Percentiles rank a stretch among this genome's conserved stretches.
Evolutionary conservation across 2,888 invertebrate genomes (phyloP).

Genomic region (Mythimna ferrago): DNA sequence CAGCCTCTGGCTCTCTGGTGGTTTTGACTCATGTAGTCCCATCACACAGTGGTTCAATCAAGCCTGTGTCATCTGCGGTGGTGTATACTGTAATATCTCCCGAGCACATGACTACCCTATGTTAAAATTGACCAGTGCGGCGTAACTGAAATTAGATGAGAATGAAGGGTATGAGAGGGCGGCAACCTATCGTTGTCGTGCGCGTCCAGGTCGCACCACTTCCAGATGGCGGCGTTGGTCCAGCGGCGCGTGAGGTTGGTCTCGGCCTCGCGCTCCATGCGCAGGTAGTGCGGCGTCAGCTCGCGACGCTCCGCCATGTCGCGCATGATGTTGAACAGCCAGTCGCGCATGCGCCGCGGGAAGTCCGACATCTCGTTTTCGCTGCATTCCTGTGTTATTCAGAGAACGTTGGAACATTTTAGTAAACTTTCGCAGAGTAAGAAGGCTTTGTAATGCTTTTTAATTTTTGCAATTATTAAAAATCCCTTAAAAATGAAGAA

Average conservation of each 20-base stretch:
- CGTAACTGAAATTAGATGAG: neutral
- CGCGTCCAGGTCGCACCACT: slow-evolving; percentile 99
- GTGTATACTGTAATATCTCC: too few species aligned
- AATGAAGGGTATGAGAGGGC: neutral
- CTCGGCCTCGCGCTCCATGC: slow-evolving; percentile 97
- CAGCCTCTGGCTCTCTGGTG: too few species aligned
- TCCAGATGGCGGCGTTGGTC: slow-evolving; percentile 99
- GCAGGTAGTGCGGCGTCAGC: slow-evolving; percentile 95
- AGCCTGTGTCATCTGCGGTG: too few species aligned
- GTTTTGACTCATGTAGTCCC: too few species aligned
- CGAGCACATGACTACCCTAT: too few species aligned
- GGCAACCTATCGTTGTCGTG: slow-evolving; percentile 95
- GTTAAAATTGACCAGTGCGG: too few species aligned
- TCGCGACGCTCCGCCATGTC: slow-evolving; percentile 97
- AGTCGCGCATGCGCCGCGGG: slow-evolving; percentile 99
- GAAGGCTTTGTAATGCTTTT: neutral
- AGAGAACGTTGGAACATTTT: neutral
- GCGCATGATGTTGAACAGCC: slow-evolving; percentile 99
- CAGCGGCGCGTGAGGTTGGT: slow-evolving; percentile 95
- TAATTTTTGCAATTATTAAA: too few species aligned
- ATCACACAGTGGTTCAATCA: too few species aligned
- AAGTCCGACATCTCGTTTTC: slow-evolving; percentile 98
- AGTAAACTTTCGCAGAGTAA: neutral
- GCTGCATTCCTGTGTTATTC: slow-evolving; percentile 92
- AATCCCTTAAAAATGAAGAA: too few species aligned